phyloP scores from a whole-genome alignment of 2,113 vertebrate species.

The Glareola pratincola region DNA sequence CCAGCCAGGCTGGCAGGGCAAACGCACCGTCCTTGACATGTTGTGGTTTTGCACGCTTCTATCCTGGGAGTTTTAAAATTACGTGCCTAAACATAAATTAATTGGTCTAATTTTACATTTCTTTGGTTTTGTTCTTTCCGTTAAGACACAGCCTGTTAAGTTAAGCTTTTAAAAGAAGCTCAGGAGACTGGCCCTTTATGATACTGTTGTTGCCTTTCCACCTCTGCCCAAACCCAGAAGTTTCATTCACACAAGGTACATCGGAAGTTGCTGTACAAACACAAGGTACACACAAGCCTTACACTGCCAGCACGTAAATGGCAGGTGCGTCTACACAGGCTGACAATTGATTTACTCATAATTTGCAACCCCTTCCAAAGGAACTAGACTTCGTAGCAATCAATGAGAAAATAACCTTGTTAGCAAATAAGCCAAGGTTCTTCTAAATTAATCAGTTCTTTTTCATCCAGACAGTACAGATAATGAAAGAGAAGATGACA shows the following conservation, averaged over 20 bases:
- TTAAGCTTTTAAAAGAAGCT: background rate
- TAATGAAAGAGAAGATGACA: constrained; percentile 51
- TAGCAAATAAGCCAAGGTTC: constrained; percentile 39
- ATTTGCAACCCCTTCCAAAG: constrained; percentile 1
- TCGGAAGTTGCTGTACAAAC: background rate
- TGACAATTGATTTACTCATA: constrained; percentile 11
- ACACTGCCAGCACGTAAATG: background rate
- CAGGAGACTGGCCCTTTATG: fast-evolving
- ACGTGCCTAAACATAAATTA: background rate
- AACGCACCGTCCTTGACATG: background rate
- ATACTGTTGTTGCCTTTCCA: background rate
- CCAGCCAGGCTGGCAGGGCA: background rate
- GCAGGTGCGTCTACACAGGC: background rate
- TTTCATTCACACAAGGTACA: background rate
- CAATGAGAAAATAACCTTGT: constrained; percentile 36
- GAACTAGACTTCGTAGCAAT: background rate
- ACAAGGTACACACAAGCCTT: background rate
- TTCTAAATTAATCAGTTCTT: constrained; percentile 60
- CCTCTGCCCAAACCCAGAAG: background rate
- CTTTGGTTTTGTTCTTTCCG: background rate
- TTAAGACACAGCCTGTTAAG: background rate
- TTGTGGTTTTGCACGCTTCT: background rate
- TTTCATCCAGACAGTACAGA: constrained; percentile 53
- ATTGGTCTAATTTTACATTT: background rate
- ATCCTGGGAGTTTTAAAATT: background rate